These are phyloP conservation scores for Epinephelus lanceolatus DNA, from an alignment of 2,113 vertebrate species.

Conservation along the genomic window DNA sequence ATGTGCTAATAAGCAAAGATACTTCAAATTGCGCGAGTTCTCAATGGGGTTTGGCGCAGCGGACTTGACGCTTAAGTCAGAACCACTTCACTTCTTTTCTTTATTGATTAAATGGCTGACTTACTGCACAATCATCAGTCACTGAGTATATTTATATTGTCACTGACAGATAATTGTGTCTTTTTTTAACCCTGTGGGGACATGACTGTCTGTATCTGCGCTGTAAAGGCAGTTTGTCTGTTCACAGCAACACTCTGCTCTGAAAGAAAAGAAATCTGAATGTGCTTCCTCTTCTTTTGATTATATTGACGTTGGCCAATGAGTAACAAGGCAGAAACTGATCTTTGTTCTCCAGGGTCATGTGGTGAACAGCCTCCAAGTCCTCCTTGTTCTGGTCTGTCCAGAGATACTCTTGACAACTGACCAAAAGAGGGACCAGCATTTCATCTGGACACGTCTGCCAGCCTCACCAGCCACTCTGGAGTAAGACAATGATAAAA, in stretches of 20 bases:
- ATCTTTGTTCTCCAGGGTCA: conserved; percentile 51
- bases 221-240: neutral
- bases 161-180: neutral
- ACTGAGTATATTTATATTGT: neutral
- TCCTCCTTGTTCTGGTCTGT: conserved; percentile 5
- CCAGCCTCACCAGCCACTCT: conserved; percentile 44
- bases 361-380: conserved; percentile 26
- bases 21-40: neutral
- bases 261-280: neutral
- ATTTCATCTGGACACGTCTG: conserved; percentile 25
- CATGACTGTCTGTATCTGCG: neutral
- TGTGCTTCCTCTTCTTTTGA: neutral
- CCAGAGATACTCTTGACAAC: neutral
- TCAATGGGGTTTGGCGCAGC: neutral
- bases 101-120: no score
- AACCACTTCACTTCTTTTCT: no score
- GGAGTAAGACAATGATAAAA: conserved; percentile 54
- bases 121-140: neutral
- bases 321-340: conserved; percentile 1
- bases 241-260: neutral
- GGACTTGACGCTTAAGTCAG: no score
- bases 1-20: neutral
- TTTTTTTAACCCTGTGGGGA: neutral
- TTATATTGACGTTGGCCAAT: neutral
- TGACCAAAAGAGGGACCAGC: conserved; percentile 33